These are phyloP conservation scores for Cerastoderma edule DNA, from an alignment of 2,888 invertebrate species.

Conservation along the genomic window DNA sequence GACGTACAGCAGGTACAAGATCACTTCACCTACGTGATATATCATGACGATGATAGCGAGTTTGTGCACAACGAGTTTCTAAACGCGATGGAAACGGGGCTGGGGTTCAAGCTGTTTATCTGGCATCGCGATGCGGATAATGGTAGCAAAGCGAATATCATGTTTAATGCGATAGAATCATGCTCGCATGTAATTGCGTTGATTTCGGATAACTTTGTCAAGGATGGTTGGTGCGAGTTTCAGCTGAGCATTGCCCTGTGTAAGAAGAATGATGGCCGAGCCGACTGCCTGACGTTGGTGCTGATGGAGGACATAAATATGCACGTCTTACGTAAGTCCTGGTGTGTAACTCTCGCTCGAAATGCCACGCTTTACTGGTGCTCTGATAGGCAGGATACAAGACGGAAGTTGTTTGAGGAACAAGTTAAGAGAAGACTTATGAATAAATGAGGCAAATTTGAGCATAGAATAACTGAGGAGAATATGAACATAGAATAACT, in stretches of 20 bases:
- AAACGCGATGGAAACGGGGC: constrained; percentile 12
- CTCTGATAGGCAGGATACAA: background rate
- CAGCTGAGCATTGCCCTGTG: constrained; percentile 41
- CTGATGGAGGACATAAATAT: constrained; percentile 34
- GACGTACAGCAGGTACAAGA: background rate
- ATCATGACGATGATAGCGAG: constrained; percentile 15
- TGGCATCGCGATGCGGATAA: constrained; percentile 22
- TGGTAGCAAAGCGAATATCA: constrained; percentile 34
- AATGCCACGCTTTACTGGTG: constrained; percentile 32
- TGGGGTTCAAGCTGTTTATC: constrained; percentile 24
- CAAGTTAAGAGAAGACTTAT: no score
- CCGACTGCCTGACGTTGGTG: constrained; percentile 37
- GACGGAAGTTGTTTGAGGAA: no score
- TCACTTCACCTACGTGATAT: constrained; percentile 30
- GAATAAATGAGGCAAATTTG: no score
- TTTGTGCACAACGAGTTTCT: constrained; percentile 19
- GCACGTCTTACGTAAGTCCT: constrained; percentile 12
- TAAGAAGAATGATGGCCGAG: constrained; percentile 23
- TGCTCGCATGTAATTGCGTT: constrained; percentile 44
- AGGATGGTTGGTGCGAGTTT: constrained; percentile 57
- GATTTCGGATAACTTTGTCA: constrained; percentile 49
- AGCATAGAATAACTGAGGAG: no score
- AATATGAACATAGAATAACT: no score
- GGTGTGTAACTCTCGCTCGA: constrained; percentile 36
- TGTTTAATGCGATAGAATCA: constrained; percentile 40